Percentiles rank a stretch among this genome's conserved stretches.
Evolutionary conservation across 2,888 invertebrate species (phyloP).

Genomic region (Drosophila atroscutellata): DNA sequence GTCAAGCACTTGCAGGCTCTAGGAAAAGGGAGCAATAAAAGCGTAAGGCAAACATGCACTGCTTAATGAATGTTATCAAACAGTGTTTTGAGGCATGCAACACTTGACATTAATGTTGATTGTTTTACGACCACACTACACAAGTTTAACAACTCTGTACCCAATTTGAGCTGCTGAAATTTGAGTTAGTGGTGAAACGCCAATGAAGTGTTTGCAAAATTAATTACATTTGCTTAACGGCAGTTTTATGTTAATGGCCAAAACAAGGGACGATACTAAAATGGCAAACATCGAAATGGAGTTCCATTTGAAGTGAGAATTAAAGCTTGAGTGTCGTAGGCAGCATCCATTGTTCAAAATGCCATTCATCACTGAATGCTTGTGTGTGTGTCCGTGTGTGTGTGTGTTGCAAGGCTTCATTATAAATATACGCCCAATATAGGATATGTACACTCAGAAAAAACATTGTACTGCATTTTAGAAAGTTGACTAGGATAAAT

Average conservation of each 20-base stretch:
- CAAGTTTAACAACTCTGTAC: constrained; percentile 8
- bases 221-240: constrained; percentile 63
- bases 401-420: constrained; percentile 41
- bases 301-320: constrained; percentile 1
- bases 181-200: constrained; percentile 11
- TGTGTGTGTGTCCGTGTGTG: constrained; percentile 7
- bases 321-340: neutral
- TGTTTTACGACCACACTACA: constrained; percentile 3
- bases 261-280: constrained; percentile 45
- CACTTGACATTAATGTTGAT: constrained; percentile 1
- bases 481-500: neutral
- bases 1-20: neutral
- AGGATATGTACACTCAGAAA: constrained; percentile 6
- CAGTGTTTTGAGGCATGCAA: neutral
- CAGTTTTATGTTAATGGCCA: constrained; percentile 49
- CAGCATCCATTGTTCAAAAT: constrained; percentile 28
- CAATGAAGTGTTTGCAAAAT: constrained; percentile 41
- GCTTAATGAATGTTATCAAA: neutral
- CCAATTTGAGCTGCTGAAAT: constrained; percentile 10
- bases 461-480: neutral
- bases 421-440: constrained; percentile 49
- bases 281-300: constrained; percentile 50
- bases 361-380: constrained; percentile 29
- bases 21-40: neutral
- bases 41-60: neutral